Evolutionary conservation across 2,797 vertebrate genomes (phyloP).

Genomic region (Helarctos malayanus): DNA sequence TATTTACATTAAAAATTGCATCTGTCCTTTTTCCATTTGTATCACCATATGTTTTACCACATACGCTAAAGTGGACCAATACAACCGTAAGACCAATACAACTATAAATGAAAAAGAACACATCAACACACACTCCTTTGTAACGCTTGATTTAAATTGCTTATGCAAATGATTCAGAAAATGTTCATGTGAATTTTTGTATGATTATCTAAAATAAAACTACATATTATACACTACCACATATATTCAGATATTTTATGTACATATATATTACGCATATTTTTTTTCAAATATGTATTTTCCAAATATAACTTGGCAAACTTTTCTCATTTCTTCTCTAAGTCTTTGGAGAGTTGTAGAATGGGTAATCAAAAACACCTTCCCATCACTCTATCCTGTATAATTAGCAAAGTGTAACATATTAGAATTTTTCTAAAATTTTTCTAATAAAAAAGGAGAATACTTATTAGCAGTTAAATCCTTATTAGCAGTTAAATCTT

Average conservation of each 20-base stretch:
- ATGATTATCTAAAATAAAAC: slow-evolving; percentile 22
- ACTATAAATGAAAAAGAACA: background rate
- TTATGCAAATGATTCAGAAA: background rate
- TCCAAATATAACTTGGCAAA: background rate
- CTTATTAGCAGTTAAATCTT: background rate
- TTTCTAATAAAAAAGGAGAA: background rate
- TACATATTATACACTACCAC: background rate
- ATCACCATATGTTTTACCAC: background rate
- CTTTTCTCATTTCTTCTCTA: background rate
- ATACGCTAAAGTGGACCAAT: background rate
- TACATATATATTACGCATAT: background rate
- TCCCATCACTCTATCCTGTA: background rate
- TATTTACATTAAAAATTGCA: slow-evolving; percentile 2
- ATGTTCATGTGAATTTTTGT: background rate
- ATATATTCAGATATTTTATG: background rate
- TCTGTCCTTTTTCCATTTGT: background rate
- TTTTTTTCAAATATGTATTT: background rate
- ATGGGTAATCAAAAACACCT: background rate
- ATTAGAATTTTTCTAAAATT: background rate
- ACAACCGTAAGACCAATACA: background rate
- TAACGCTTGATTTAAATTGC: background rate
- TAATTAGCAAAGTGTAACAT: background rate
- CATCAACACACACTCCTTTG: background rate
- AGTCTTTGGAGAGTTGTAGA: background rate
- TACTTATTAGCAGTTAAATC: background rate